Base-by-base conservation (phyloP, 2,888 invertebrate species). In the Nipponacmea schrenckii region DNA sequence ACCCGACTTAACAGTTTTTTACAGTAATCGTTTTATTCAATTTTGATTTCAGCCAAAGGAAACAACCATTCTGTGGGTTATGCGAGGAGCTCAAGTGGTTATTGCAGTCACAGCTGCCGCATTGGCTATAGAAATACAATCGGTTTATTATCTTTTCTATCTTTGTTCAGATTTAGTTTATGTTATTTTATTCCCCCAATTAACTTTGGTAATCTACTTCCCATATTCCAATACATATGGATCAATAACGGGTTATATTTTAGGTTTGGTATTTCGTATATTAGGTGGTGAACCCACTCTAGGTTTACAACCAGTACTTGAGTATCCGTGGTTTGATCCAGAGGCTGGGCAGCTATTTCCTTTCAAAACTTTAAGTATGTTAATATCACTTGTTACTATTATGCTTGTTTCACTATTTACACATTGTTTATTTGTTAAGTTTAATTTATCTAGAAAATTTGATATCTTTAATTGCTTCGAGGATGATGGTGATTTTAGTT, bases 101-200 rank as follows among this genome's bases (percentile, higher is more conserved):
- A 69, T 98, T 72, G 97, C 97, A 17, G 91, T 94, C 27, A 90
- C 98, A 81, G 94, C 85, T 95, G 80, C 97, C 12, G 92, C 95
- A 77, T 97, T 98, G 96, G 98, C 97, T 15, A 92, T 98, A 83
- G 96, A 96, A 78, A 97, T 98, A 83, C 95, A 96, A 75, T 96
- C 97, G 83, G 97, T 98, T 88, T 98, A 98, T 89, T 97, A 96
- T 15, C 91, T 98, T 74, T 98, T 97, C 97, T 97, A 96, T 74
- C 95, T 98, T 93, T 98, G 98, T 90, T 97, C 97, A 68, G 98
- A 98, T 90, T 91, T 98, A 88, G 97, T 98, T 78, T 98, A 98
- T 92, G 97, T 97, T 82, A 97, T 98, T 87, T 92, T 98, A 80
- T 98, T 98, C 90, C 98, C 98, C 0, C 98, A 97, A 90, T 93